Base-by-base conservation (phyloP, 2,113 vertebrate species). In the Zosterops hypoxanthus region DNA sequence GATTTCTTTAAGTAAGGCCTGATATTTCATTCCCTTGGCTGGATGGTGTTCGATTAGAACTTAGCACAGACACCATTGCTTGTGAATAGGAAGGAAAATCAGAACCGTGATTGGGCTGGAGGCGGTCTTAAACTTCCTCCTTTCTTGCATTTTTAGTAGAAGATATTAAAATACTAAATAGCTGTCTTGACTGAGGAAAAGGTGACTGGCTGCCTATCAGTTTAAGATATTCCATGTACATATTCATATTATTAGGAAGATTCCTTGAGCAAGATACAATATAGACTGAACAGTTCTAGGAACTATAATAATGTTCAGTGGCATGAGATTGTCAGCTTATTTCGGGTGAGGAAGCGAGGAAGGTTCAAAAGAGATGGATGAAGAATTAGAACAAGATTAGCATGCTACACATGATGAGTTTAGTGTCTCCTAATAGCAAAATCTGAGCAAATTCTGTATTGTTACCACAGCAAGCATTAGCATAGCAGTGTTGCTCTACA, bases 361-460 rank as follows among this genome's bases (percentile, higher is more conserved):
- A 92, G 44, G 55, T 73, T 95, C 57, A 72, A 46, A 87, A 82
- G 65, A 87, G 46, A 65, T 50, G 34, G n/a, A 50, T 95, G 82
- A 95, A 86, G 69, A 95, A 90, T 88, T 92, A 91, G 34, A 79
- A 80, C 66, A 85, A 77, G 87, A 95, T 89, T 94, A 96, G 22
- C 50, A 85, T 80, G 75, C 57, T 75, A 85, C 46, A 61, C 44
- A 50, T 85, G 46, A 96, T 50, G 91, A 89, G 86, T 94, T 96
- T 94, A 91, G 33, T 61, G 87, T 85, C 91, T 89, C 17, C 42
- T 95, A 94, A 82, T 92, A 94, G 86, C 82, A 88, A 92, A 92
- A 86, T 78, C 64, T 90, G 57, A 85, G 76, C 31, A 94, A 94
- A 96, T 64, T 92, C 87, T 82, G 29, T 77, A 88, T 95, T 86